Evolutionary conservation across 2,797 vertebrate species (phyloP), one percentile per base, ranked within the genome.

Genomic region (Rhabdophis nuchalis): DNA sequence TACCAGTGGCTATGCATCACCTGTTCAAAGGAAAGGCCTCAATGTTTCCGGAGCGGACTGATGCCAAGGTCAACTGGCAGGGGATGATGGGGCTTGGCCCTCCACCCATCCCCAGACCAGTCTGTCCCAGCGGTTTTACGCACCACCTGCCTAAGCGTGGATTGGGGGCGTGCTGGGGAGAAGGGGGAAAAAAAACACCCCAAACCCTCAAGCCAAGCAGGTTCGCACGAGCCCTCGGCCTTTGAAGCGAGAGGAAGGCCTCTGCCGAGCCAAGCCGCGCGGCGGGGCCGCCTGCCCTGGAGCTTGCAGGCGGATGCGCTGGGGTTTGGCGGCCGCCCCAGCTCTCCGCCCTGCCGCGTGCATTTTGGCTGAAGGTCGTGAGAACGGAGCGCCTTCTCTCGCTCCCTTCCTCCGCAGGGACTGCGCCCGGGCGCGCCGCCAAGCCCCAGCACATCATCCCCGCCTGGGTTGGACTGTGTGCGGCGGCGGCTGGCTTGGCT

Each of bases 361-460:
- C 86, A 29, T 86, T 46, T 46, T 77, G 97, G 86, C 88, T 96
- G 96, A 97, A 98, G 98, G 98, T 98, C 98, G 98, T 98, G 98
- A 98, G 98, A 98, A 98, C 97, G 93, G 94, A 97, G 97, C 97
- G 98, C 97, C 98, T 97, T 96, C 97, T 56, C 85, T 23, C 46
- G 29, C 97, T 97, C 97, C 94, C 98, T 97, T 97, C 96, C 97
- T 52, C 64, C 91, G 97, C 97, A 95, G 98, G 95, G 98, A 97
- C 97, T 98, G 98, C 95, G 98, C 98, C 97, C 97, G 97, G 98
- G 98, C 98, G 94, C 95, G n/a, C 96, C 94, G 98, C 98, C 98
- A 98, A 97, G 92, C 97, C 97, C 2, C 54, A 32, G n/a, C 91
- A 97, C 97, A 98, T n/a, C 97, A 98, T 98, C 98, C 98, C 91